Base-by-base conservation (phyloP, 2,888 invertebrate species). In the Nemoura dubitans region DNA sequence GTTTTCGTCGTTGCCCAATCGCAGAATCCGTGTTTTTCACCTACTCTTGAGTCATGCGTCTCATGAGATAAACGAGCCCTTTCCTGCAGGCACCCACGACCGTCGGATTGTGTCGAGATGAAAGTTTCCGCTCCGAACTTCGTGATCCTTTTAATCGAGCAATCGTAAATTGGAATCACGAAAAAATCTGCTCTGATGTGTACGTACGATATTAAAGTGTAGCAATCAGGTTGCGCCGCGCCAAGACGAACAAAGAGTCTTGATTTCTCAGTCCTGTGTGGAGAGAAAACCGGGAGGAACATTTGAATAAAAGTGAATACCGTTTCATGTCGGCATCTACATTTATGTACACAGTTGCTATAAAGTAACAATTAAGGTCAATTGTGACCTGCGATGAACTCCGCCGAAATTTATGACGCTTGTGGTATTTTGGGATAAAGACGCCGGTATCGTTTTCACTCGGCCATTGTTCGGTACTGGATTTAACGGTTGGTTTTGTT, bases 381-480 rank as follows among this genome's bases (percentile, higher is more conserved):
- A 1, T 2, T 21, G 3, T 59, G 59, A 59, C 59, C 59, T 1
- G 14, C 21, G 59, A 2, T 59, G 59, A 59, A 10, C 59, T 21
- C 14, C 14, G 14, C 59, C 59, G 59, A 59, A 59, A 59, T 59
- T n/a, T n/a, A 21, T 59, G 59, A 59, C 59, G 36, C 3, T 36
- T 36, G 5, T 36, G 3, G 36, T 36, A 10, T 14, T 59, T 59
- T 21, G 59, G 14, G 3, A 59, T 2, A 59, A 14, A 1, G 14
- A 59, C 10, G 59, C 59, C n/a, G n/a, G n/a, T 59, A 59, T 59
- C 59, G 59, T 59, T 59, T 59, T 59, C 59, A 59, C 59, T 59
- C 2, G 59, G 6, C 59, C 59, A 59, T 59, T 59, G 59, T 59
- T 59, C 2, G 16, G 16, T 59, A 10, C 6, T 21, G 59, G 21